Base-by-base conservation (phyloP, 2,797 vertebrate species). In the Hylomyscus alleni region DNA sequence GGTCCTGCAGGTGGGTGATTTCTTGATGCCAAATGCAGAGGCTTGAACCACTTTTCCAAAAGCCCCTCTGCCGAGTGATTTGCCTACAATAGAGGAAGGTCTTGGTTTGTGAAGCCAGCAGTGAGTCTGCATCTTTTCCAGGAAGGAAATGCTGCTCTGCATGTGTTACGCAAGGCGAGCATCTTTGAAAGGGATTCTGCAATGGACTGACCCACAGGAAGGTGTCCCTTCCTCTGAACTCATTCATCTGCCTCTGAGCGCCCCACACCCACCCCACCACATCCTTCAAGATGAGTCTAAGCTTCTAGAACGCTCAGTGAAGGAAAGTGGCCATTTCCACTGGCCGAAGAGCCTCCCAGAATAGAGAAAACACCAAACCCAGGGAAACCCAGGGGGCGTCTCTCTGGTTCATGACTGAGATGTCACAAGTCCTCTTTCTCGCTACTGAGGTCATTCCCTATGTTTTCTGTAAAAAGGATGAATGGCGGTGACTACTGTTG, bases 41-140 rank as follows among this genome's bases (percentile, higher is more conserved):
- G 99, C 99, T 98, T 99, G 99, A 75, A 99, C 99, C 97, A 99
- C 99, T 97, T 99, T 99, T 47, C 99, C 99, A 31, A 99, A 99
- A 80, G 99, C 99, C 78, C 99, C 99, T 0, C 99, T 99, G 67
- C 99, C 99, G 80, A 99, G 98, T 50, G 99, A 99, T 96, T 99
- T 99, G 95, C 99, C 99, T 99, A 97, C 80, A 97, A 98, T 86
- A 97, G 96, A 98, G 96, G 9, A 97, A 97, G 93, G 87, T 14
- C 29, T 34, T 89, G 54, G 52, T 94, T 93, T 92, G 85, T 17
- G 2, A 69, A 78, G 77, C 26, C 52, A 78, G 26, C 24, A 29
- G 20, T 1, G 8, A 91, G 40, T 50, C 90, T 37, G 76, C 87
- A 60, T 84, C 47, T 92, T 76, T 90, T 65, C 89, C 52, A 78